A percentile compares a stretch with the other conserved stretches of the same genome.
These are phyloP conservation scores for Leptobrachium ailaonicum DNA, from an alignment of 2,113 vertebrate species.

Conservation along the genomic window DNA sequence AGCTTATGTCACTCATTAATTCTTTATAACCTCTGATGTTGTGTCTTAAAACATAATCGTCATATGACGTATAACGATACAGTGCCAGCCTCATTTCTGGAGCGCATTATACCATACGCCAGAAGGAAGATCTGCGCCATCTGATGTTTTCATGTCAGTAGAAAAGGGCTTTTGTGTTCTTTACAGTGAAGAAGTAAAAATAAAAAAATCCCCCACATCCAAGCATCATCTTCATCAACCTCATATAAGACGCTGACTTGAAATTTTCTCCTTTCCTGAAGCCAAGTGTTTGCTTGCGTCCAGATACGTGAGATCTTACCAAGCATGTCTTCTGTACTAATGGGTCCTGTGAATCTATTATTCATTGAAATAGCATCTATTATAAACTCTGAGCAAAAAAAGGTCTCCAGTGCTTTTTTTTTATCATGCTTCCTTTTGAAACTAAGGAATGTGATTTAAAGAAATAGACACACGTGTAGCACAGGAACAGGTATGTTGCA, in stretches of 20 bases:
- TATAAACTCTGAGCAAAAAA: slow-evolving; percentile 52
- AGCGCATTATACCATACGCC: slow-evolving; percentile 17
- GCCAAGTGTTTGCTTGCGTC: slow-evolving; percentile 52
- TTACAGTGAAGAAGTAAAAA: not conserved
- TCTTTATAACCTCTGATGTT: slow-evolving; percentile 25
- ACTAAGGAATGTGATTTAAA: slow-evolving; percentile 40
- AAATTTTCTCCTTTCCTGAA: slow-evolving; percentile 56
- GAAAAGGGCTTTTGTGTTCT: slow-evolving; percentile 12
- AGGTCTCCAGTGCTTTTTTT: slow-evolving; percentile 55
- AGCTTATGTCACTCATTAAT: slow-evolving; percentile 29
- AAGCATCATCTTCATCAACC: slow-evolving; percentile 52
- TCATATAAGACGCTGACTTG: slow-evolving; percentile 49
- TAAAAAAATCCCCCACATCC: slow-evolving; percentile 3
- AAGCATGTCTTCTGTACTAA: slow-evolving; percentile 60
- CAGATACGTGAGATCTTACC: slow-evolving; percentile 53
- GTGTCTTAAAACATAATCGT: slow-evolving; percentile 1
- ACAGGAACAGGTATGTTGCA: too few species aligned
- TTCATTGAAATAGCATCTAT: slow-evolving; percentile 61
- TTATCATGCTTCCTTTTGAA: slow-evolving; percentile 27
- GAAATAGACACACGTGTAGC: slow-evolving; percentile 18
- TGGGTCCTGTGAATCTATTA: slow-evolving; percentile 68
- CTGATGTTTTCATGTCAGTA: slow-evolving; percentile 29
- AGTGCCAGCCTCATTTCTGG: slow-evolving; percentile 7
- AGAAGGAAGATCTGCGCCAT: slow-evolving; percentile 24
- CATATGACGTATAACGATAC: slow-evolving; percentile 30